Evolutionary conservation across 2,888 invertebrate species (phyloP), one percentile per base, ranked within the genome.

Genomic region (Hylaea fasciaria): DNA sequence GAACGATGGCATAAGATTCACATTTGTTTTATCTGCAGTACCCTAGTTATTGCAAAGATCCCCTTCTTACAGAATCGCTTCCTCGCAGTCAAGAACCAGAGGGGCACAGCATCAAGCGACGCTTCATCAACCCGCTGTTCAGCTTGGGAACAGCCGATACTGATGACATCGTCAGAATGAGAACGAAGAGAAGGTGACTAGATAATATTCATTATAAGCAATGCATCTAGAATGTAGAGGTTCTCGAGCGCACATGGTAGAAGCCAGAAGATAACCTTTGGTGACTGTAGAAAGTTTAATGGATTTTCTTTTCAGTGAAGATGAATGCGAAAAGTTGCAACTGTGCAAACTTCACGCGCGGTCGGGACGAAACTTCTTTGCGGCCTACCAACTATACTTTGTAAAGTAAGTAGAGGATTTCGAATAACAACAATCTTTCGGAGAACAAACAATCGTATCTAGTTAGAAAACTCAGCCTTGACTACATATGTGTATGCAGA

Each of bases 311-410:
- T 75, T 3, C 71, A 82, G 80, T 67, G 83, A 72, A 11, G 87
- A 88, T 0, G 87, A 88, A 0, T 92, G 92, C 50, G 91, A 91
- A 64, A 87, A 85, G 54, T 70, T 91, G 0, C 57, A 74, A 7
- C 80, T 92, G 13, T 92, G 91, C 71, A 84, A 80, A 64, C 73
- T 92, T n/a, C 92, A 92, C 69, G 87, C 91, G 11, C 72, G 81
- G 8, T 84, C 91, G 0, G 69, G 68, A 0, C 63, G 69, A 4
- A 89, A 73, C 72, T 87, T 91, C 73, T 65, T 91, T 0, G 80
- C 91, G 0, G 83, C 92, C 0, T 92, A 81, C 69, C 80, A 92
- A 58, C 73, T 92, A 0, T 93, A 92, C 68, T 93, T 93, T 37
- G 89, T 92, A 48, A 93, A 91, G 93, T 92, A 73, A 87, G 89